phyloP scores from a whole-genome alignment of 2,113 vertebrate genomes.

The Capra hircus region DNA sequence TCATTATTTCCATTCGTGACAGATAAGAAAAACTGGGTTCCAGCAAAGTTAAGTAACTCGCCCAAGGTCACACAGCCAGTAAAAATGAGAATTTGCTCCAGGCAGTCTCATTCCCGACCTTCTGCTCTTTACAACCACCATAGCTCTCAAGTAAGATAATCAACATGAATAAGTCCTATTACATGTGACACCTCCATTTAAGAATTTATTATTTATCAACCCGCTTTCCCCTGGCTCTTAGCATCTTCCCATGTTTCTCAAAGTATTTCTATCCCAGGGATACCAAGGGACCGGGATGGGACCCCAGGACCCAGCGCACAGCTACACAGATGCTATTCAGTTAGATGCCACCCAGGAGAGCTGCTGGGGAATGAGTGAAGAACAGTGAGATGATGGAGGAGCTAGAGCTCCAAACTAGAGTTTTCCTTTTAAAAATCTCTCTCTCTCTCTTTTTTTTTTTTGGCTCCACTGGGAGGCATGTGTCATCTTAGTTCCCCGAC shows the following conservation, averaged over 20 bases:
- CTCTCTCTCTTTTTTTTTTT: background rate
- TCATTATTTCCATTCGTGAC: background rate
- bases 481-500: background rate
- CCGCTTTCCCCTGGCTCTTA: background rate
- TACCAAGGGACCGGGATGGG: background rate
- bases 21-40: background rate
- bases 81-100: background rate
- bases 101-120: background rate
- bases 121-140: too few species aligned
- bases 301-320: background rate
- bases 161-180: background rate
- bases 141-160: background rate
- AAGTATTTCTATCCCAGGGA: background rate
- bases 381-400: accelerated
- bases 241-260: background rate
- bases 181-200: background rate
- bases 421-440: background rate
- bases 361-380: background rate
- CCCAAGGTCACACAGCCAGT: background rate
- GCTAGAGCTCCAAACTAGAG: background rate
- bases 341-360: background rate
- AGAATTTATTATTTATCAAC: background rate
- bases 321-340: background rate
- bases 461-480: background rate
- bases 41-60: background rate